Evolutionary conservation across 1,140 invertebrate genomes (phyloP), one percentile per base, ranked within the genome.

Genomic region (Penaeus chinensis): DNA sequence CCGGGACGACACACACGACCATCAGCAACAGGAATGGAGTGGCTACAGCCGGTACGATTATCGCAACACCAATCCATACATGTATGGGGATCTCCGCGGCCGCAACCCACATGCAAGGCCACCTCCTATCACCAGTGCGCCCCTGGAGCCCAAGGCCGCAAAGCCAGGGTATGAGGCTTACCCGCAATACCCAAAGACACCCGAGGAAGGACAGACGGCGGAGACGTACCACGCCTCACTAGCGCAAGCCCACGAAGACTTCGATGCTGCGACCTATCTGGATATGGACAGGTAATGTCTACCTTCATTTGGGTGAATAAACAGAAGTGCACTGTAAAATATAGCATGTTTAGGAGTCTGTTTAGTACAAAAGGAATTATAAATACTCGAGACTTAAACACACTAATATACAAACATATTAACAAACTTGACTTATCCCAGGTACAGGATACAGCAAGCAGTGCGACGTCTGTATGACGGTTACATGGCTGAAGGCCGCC

Each of bases 221-320:
- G 86, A 84, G 69, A 76, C 82, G 5, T 84, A 80, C 85, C 85
- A 82, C 32, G 85, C 78, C 22, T 65, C 84, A 10, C 61, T 71
- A 16, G 63, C 77, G 8, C 82, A 79, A 10, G 42, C 63, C 37
- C 82, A 89, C 20, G 83, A 88, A 13, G 82, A 88, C 32, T 83
- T 32, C 69, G 89, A 90, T 60, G 82, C 79, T 7, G 69, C 83
- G 13, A 87, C 84, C 5, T 90, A 89, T 76, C 80, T 90, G 16
- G 89, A 90, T 54, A 90, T 90, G 89, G 89, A 90, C 87, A 88
- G 89, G 89, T 90, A 82, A 74, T 47, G 71, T 54, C n/a, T 27
- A 61, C 24, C 37, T 82, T 63, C 47, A 37, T 54, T 54, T 54
- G 5, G 11, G 54, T 7, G 54, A 13, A 54, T 54, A 2, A 54